Evolutionary conservation across 2,113 vertebrate genomes (phyloP), one percentile per base, ranked within the genome.

Genomic region (Proterorhinus semilunaris): DNA sequence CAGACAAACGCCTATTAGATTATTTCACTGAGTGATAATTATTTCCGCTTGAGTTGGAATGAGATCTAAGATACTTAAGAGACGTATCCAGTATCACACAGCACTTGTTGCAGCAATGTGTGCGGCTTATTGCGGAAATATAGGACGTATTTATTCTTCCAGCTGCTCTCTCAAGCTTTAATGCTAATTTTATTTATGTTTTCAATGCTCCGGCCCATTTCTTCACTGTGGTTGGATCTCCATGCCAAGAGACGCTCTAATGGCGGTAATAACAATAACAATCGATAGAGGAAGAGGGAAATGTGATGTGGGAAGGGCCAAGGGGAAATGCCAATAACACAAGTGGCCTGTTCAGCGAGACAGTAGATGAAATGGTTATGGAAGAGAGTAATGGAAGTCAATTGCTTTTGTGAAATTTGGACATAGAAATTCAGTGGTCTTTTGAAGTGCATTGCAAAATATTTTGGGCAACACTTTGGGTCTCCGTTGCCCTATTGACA

Each of bases 211-310:
- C 46, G 45, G 44, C 45, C 7, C 45, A 46, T 48, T 8, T 63
- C 62, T 47, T 10, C 17, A 47, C 16, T 63, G 62, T 48, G 62
- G 62, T 48, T 17, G 11, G 13, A 17, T 45, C n/a, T 63, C 15
- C 16, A 48, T 48, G 62, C 62, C 45, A 21, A 47, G 62, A 63
- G 16, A 13, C 45, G n/a, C 7, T 12, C 45, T 47, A 46, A 63
- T 48, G 44, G 62, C 17, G 3, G 58, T 61, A 61, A 61, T 61
- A 61, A 61, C 58, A 61, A 45, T 61, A 61, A 61, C 61, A 63
- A 21, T 17, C 50, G 21, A 45, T 59, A 62, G 68, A 76, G 43
- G 10, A 49, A 72, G 55, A 42, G 27, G 27, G 9, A 42, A 58
- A 58, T 42, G 53, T 8, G 55, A 11, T 58, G 55, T 13, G 11